These are phyloP conservation scores for Phylloscopus whistleri DNA, from an alignment of 2,113 vertebrate species.

Conservation along the genomic window DNA sequence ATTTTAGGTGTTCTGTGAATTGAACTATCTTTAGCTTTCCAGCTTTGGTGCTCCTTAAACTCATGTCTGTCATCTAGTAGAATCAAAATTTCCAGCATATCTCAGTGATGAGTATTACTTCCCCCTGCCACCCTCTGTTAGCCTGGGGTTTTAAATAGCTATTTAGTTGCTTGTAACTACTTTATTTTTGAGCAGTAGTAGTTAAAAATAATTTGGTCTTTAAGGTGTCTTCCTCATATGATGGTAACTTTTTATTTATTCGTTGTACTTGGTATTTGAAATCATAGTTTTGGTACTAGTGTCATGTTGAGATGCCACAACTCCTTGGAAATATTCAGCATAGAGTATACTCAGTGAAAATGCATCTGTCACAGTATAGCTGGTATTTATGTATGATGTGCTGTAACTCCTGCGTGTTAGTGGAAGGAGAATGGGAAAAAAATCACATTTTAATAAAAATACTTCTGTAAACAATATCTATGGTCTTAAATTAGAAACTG, in stretches of 20 bases:
- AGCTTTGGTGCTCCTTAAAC: background rate
- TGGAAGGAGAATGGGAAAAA: conserved; percentile 3
- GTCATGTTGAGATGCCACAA: background rate
- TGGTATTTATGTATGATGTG: background rate
- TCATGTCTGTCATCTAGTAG: background rate
- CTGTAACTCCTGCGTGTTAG: background rate
- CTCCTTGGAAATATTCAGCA: background rate
- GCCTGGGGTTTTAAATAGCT: background rate
- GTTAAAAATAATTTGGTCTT: background rate
- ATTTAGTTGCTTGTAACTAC: background rate
- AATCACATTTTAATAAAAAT: background rate
- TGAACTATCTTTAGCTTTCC: background rate
- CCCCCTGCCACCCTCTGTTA: background rate
- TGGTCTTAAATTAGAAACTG: conserved; percentile 45
- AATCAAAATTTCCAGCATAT: background rate
- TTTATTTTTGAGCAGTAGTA: background rate
- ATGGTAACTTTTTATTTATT: background rate
- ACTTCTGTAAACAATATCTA: background rate
- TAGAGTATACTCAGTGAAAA: background rate
- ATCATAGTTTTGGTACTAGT: background rate
- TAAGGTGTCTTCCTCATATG: background rate
- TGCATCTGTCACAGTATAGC: background rate
- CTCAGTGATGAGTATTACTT: background rate
- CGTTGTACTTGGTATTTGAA: background rate
- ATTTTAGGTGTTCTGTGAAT: background rate